A percentile compares a stretch with the other conserved stretches of the same genome.
Evolutionary conservation across 2,888 invertebrate genomes (phyloP).

Genomic region (Amaurobius ferox): DNA sequence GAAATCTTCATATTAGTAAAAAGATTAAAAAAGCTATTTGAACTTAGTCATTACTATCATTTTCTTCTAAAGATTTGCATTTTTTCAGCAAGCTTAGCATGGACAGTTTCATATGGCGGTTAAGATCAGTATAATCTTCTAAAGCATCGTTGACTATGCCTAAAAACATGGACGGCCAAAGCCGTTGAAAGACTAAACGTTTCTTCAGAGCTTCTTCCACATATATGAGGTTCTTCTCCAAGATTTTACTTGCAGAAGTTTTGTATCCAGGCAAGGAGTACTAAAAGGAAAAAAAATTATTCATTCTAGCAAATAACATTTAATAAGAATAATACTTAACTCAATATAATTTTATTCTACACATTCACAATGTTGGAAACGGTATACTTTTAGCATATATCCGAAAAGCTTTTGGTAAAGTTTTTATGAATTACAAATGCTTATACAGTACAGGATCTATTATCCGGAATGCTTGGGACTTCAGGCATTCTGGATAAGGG

Average conservation of each 20-base stretch:
- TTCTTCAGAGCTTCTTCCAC: constrained; percentile 66
- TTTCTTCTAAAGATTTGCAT: constrained; percentile 69
- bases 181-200: constrained; percentile 70
- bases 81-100: constrained; percentile 71
- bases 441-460: no score
- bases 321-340: no score
- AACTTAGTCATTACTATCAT: constrained; percentile 53
- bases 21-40: constrained; percentile 30
- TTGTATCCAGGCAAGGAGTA: constrained; percentile 65
- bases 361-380: no score
- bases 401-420: no score
- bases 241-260: constrained; percentile 54
- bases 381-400: no score
- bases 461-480: no score
- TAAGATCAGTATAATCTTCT: constrained; percentile 68
- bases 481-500: no score
- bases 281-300: constrained; percentile 29
- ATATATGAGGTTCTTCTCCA: constrained; percentile 47
- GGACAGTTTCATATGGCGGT: constrained; percentile 72
- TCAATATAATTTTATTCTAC: no score
- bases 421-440: no score
- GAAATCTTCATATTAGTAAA: constrained; percentile 56
- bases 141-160: constrained; percentile 68
- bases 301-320: no score
- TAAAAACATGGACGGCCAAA: constrained; percentile 71